Evolutionary conservation across 2,113 vertebrate genomes (phyloP).

Genomic region (Probosciger aterrimus): DNA sequence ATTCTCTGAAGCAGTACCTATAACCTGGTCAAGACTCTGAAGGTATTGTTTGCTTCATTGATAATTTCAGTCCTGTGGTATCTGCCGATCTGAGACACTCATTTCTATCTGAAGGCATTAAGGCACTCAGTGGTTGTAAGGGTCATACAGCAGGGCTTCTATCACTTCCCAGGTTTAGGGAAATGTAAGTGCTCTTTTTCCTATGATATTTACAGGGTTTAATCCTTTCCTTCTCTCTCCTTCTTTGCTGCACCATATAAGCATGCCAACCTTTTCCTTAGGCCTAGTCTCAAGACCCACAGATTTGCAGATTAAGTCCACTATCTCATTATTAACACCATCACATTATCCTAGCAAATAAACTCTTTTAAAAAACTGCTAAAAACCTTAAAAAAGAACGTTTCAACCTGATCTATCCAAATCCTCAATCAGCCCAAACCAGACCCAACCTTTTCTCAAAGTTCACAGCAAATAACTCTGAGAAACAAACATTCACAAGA

Average conservation of each 20-base stretch:
- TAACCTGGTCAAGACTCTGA: not conserved
- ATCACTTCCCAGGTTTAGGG: not conserved
- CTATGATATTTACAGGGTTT: not conserved
- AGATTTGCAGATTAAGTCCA: not conserved
- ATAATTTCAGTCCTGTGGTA: not conserved
- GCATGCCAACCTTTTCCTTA: not conserved
- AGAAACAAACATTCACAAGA: not conserved
- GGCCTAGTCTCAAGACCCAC: not conserved
- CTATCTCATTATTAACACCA: not conserved
- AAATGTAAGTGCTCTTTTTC: not conserved
- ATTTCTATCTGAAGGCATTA: not conserved
- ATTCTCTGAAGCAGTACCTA: not conserved
- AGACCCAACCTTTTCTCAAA: not conserved
- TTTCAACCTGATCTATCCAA: not conserved
- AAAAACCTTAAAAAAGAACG: not conserved
- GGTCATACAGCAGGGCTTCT: not conserved
- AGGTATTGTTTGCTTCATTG: not conserved
- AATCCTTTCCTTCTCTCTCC: not conserved
- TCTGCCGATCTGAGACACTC: not conserved
- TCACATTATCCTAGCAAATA: not conserved
- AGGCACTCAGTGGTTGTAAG: not conserved
- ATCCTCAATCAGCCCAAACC: not conserved
- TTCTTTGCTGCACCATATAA: not conserved
- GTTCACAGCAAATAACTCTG: not conserved
- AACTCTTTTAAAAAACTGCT: not conserved